A percentile compares a stretch with the other conserved stretches of the same genome.
Conservation (phyloP, 1,140 invertebrate genomes). For the Lordiphosa clarofinis region DNA sequence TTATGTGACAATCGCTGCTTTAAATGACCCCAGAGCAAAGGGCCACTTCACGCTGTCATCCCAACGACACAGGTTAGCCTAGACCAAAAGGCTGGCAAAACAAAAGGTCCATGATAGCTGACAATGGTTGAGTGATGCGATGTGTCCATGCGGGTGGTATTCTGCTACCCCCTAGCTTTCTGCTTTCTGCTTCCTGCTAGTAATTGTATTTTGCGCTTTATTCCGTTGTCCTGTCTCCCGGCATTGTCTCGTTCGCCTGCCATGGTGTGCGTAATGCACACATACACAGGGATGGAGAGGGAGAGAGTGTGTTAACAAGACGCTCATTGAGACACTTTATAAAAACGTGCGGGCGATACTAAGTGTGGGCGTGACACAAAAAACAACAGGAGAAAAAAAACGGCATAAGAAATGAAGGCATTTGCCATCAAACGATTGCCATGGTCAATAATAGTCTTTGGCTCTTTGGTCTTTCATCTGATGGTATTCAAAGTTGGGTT, state of each 20-base stretch:
- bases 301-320: conserved; percentile 65
- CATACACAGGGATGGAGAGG: background rate
- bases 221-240: conserved; percentile 42
- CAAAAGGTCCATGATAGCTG: conserved; percentile 7
- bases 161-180: too few species aligned
- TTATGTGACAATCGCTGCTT: too few species aligned
- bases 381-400: too few species aligned
- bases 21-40: too few species aligned
- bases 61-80: conserved; percentile 1
- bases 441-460: too few species aligned
- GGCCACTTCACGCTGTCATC: background rate
- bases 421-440: too few species aligned
- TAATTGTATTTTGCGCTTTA: conserved; percentile 58
- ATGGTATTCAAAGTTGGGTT: too few species aligned
- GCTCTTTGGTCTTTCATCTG: too few species aligned
- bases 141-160: conserved; percentile 2
- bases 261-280: conserved; percentile 39
- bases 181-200: conserved; percentile 2
- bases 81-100: conserved; percentile 9
- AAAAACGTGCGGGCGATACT: conserved; percentile 27
- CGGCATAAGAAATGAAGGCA: background rate
- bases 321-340: conserved; percentile 69
- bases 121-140: conserved; percentile 5
- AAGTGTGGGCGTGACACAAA: background rate
- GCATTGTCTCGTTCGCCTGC: conserved; percentile 18